A percentile compares a stretch with the other conserved stretches of the same genome.
These are phyloP conservation scores for Podotricha telesiphe DNA, from an alignment of 2,888 invertebrate genomes.

Conservation along the genomic window DNA sequence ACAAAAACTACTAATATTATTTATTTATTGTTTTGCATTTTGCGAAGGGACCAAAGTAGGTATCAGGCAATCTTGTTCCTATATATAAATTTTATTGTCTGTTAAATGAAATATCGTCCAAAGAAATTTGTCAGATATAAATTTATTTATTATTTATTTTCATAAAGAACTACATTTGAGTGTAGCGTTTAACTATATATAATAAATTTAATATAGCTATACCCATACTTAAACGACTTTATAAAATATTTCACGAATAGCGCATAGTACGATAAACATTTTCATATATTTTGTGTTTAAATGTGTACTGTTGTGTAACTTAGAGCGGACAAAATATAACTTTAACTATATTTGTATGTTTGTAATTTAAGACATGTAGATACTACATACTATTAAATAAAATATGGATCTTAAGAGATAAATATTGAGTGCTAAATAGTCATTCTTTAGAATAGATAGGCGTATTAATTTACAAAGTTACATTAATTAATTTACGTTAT, in stretches of 20 bases:
- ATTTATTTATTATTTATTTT: too few species aligned
- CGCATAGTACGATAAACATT: neutral
- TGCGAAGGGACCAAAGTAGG: conserved; percentile 15
- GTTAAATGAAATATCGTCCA: neutral
- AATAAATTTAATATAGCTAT: too few species aligned
- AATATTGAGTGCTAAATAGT: conserved; percentile 40
- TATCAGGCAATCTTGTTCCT: conserved; percentile 28
- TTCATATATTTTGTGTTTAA: neutral
- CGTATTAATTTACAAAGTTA: conserved; percentile 27
- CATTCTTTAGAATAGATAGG: conserved; percentile 34
- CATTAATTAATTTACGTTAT: neutral
- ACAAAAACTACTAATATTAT: neutral
- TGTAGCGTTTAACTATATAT: too few species aligned
- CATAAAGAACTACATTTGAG: too few species aligned
- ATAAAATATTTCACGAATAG: neutral
- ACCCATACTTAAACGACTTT: too few species aligned
- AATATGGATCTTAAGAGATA: neutral
- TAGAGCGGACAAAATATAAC: conserved; percentile 8
- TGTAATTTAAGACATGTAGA: neutral
- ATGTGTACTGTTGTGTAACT: neutral
- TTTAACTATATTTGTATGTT: conserved; percentile 4
- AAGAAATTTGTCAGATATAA: neutral
- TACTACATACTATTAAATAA: conserved; percentile 5
- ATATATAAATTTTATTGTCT: conserved; percentile 11
- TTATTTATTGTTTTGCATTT: neutral